Evolutionary conservation across 2,888 invertebrate species (phyloP).

Genomic region (Pseudococcus jackbeardsleyi): DNA sequence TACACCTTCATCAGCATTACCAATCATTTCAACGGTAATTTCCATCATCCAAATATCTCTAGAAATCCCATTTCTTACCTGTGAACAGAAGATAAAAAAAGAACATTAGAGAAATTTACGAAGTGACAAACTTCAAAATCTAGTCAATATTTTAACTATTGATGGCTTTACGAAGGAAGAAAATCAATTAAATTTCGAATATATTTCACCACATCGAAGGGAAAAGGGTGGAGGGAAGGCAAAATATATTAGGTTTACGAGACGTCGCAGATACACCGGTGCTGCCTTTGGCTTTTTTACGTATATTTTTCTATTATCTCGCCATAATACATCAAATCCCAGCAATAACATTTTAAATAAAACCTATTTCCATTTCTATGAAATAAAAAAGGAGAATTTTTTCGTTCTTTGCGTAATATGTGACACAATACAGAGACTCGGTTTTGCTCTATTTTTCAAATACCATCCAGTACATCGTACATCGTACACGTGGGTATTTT

Average conservation of each 20-base stretch:
- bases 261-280: neutral
- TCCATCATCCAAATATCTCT: neutral
- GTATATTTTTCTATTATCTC: constrained; percentile 3
- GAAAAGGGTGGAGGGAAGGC: neutral
- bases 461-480: neutral
- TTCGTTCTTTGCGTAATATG: neutral
- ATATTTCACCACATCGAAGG: neutral
- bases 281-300: constrained; percentile 8
- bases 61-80: constrained; percentile 37
- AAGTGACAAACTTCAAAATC: neutral
- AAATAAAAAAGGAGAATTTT: neutral
- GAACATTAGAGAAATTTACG: neutral
- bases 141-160: constrained; percentile 1
- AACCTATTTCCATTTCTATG: constrained; percentile 37
- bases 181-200: constrained; percentile 41
- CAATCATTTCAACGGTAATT: neutral
- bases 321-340: constrained; percentile 32
- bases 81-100: constrained; percentile 19
- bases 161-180: neutral
- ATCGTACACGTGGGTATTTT: neutral
- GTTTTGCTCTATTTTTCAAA: neutral
- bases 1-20: neutral
- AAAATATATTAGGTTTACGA: constrained; percentile 14
- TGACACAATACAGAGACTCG: neutral
- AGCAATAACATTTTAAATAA: constrained; percentile 31